Evolutionary conservation across 1,140 invertebrate species (phyloP).

Genomic region (Tetragnatha versicolor): DNA sequence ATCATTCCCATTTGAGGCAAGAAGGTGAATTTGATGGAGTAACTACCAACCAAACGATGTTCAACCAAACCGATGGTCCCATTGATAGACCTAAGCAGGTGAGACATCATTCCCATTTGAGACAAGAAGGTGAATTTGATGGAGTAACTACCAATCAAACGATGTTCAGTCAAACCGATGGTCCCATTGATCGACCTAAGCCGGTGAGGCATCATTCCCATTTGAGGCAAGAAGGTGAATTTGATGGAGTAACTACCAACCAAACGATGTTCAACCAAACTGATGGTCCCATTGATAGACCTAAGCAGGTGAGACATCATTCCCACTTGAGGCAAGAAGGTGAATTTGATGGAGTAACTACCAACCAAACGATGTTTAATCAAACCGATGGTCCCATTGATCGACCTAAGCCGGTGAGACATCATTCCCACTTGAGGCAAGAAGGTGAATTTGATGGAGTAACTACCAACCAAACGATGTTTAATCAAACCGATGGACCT

Average conservation of each 20-base stretch:
- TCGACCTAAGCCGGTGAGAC: constrained; percentile 24
- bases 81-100: background rate
- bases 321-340: background rate
- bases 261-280: constrained; percentile 20
- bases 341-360: constrained; percentile 33
- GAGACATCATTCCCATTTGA: background rate
- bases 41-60: constrained; percentile 19
- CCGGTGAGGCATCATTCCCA: constrained; percentile 19
- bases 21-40: constrained; percentile 51
- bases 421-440: constrained; percentile 50
- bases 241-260: constrained; percentile 40
- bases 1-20: constrained; percentile 41
- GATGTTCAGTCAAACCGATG: constrained; percentile 1
- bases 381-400: background rate
- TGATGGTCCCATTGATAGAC: constrained; percentile 8
- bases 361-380: constrained; percentile 35
- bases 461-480: background rate
- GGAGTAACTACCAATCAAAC: constrained; percentile 29
- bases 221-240: constrained; percentile 55
- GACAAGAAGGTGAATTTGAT: constrained; percentile 28
- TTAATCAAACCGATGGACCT: background rate
- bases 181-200: constrained; percentile 8
- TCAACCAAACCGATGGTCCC: constrained; percentile 18
- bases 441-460: constrained; percentile 23
- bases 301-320: background rate